Evolutionary conservation across 1,140 invertebrate species (phyloP), one percentile per base, ranked within the genome.

Genomic region (Daktulosphaira vitifoliae): DNA sequence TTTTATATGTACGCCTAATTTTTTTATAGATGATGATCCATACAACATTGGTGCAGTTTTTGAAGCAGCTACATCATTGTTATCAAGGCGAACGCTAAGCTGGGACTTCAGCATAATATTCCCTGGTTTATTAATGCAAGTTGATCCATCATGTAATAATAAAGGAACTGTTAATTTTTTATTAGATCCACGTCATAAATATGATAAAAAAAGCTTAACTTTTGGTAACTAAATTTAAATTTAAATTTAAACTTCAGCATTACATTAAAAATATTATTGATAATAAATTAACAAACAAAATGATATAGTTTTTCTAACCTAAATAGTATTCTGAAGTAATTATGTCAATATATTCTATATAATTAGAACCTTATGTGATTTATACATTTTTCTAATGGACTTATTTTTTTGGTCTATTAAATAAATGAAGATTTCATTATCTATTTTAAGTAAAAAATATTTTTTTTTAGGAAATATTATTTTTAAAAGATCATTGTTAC

Each of bases 51-150:
- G 69, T 38, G 62, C 64, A 6, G 49, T 69, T 6, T 37, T 68
- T 64, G 67, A 68, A 44, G 56, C 67, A 15, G 50, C 66, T 2
- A 65, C 67, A 2, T 54, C 56, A 18, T 69, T 68, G 50, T 66
- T 70, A n/a, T 50, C 56, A 18, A 38, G 67, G 23, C 37, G 70
- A 42, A 70, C 44, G 20, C 52, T 70, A 23, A 48, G 59, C 13
- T 70, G 67, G 67, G 65, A 70, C 22, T 33, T 70, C 42, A 46
- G 53, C 26, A 18, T 33, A 1, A n/a, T 70, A 2, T 67, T 68
- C 52, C 70, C 70, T 2, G 70, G 70, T 9, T 65, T 70, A 2
- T 50, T 66, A 23, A 66, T 70, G 53, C 39, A 65, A 22, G 65
- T 70, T 11, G 66, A 64, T 20, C 68, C 70, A 1, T 37, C 64